Evolutionary conservation across 2,797 vertebrate genomes (phyloP).

Genomic region (Eleutherodactylus coqui): DNA sequence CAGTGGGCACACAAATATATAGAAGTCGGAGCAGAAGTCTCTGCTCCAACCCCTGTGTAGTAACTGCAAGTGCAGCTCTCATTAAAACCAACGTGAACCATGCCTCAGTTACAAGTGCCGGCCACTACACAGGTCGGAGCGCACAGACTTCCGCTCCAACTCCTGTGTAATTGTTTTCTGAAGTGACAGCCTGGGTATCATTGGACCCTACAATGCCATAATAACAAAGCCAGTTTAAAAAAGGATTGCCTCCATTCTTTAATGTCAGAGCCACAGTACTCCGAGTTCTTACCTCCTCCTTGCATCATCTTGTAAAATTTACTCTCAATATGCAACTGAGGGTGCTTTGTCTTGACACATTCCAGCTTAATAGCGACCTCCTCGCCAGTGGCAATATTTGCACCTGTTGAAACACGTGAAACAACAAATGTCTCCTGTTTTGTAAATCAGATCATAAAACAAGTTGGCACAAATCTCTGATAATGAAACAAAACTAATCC

Average conservation of each 20-base stretch:
- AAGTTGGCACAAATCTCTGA: not conserved
- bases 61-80: no score
- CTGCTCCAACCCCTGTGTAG: no score
- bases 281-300: conserved; percentile 85
- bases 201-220: no score
- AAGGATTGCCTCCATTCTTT: not conserved
- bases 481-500: not conserved
- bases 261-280: not conserved
- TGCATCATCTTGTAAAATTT: conserved; percentile 99
- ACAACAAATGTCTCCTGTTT: conserved; percentile 1
- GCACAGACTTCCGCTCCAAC: no score
- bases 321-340: conserved; percentile 97
- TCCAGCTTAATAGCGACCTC: conserved; percentile 97
- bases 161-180: no score
- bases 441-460: not conserved
- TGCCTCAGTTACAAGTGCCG: no score
- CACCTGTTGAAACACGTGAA: conserved; percentile 78
- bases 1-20: no score
- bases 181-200: no score
- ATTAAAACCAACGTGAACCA: no score
- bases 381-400: conserved; percentile 95
- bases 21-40: no score
- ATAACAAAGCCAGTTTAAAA: not conserved
- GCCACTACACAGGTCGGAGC: no score
- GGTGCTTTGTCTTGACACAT: conserved; percentile 98